A percentile compares a stretch with the other conserved stretches of the same genome.
phyloP scores from a whole-genome alignment of 1,140 invertebrate genomes.

The Lordiphosa clarofinis region DNA sequence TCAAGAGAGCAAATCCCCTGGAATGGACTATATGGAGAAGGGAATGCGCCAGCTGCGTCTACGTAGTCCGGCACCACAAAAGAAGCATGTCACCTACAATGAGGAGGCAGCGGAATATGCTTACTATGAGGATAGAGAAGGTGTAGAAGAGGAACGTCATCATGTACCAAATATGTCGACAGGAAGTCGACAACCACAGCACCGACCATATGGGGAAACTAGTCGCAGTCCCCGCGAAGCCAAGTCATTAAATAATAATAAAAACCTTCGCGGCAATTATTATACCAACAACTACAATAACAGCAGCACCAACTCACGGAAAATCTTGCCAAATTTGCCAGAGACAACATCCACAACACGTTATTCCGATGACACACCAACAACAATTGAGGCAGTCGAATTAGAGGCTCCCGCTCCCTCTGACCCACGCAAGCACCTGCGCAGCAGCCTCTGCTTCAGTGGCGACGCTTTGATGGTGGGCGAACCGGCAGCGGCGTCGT shows the following conservation, averaged over 20 bases:
- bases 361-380: slow-evolving; percentile 37
- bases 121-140: slow-evolving; percentile 46
- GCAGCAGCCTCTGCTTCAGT: slow-evolving; percentile 75
- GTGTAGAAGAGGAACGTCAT: background rate
- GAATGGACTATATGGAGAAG: slow-evolving; percentile 49
- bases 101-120: slow-evolving; percentile 62
- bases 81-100: slow-evolving; percentile 72
- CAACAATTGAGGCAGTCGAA: slow-evolving; percentile 8
- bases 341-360: slow-evolving; percentile 41
- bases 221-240: slow-evolving; percentile 34
- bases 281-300: slow-evolving; percentile 12
- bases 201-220: slow-evolving; percentile 61
- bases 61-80: slow-evolving; percentile 43
- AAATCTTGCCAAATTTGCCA: slow-evolving; percentile 66
- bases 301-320: slow-evolving; percentile 20
- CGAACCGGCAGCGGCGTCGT: slow-evolving; percentile 58
- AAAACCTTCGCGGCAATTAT: slow-evolving; percentile 49
- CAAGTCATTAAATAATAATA: slow-evolving; percentile 73
- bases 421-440: slow-evolving; percentile 71
- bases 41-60: slow-evolving; percentile 45
- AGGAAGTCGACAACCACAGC: slow-evolving; percentile 53
- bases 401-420: slow-evolving; percentile 39
- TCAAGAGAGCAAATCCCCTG: slow-evolving; percentile 2
- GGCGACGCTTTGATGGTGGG: slow-evolving; percentile 67
- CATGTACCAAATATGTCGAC: slow-evolving; percentile 61